These are phyloP conservation scores for Limonius californicus DNA, from an alignment of 1,140 invertebrate genomes.

Conservation along the genomic window DNA sequence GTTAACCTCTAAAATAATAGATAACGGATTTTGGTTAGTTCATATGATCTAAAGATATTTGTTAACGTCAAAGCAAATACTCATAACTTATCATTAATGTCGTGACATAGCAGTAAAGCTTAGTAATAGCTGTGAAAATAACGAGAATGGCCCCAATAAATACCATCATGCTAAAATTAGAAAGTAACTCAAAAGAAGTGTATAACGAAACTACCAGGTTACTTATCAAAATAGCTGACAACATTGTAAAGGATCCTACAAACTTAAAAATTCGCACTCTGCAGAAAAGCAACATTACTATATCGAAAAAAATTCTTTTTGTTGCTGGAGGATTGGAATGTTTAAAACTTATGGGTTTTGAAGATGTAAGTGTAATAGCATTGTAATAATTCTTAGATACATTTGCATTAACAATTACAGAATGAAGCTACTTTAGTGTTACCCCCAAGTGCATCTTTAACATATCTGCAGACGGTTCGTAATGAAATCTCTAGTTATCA, in stretches of 20 bases:
- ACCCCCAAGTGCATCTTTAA: constrained; percentile 9
- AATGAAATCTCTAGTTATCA: background rate
- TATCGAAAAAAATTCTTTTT: constrained; percentile 35
- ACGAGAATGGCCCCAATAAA: too few relatives aligned
- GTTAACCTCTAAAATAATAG: too few relatives aligned
- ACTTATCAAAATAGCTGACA: constrained; percentile 39
- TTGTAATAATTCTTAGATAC: constrained; percentile 14
- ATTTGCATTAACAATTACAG: constrained; percentile 27
- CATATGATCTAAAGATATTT: too few relatives aligned
- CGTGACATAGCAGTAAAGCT: too few relatives aligned
- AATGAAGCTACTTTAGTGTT: constrained; percentile 14
- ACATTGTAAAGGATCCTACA: constrained; percentile 35
- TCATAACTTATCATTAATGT: too few relatives aligned
- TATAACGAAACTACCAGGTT: constrained; percentile 31
- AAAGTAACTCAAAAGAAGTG: constrained; percentile 20
- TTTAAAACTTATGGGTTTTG: constrained; percentile 40
- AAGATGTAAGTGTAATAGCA: constrained; percentile 32
- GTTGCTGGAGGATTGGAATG: constrained; percentile 34
- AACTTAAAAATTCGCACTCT: constrained; percentile 38
- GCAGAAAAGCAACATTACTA: constrained; percentile 37
- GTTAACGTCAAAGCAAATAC: too few relatives aligned
- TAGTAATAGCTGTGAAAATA: too few relatives aligned
- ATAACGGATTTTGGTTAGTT: too few relatives aligned
- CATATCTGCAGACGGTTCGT: background rate
- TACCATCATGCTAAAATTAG: background rate